Conservation (phyloP, 2,888 invertebrate genomes). For the Eudiplozoon nipponicum region DNA sequence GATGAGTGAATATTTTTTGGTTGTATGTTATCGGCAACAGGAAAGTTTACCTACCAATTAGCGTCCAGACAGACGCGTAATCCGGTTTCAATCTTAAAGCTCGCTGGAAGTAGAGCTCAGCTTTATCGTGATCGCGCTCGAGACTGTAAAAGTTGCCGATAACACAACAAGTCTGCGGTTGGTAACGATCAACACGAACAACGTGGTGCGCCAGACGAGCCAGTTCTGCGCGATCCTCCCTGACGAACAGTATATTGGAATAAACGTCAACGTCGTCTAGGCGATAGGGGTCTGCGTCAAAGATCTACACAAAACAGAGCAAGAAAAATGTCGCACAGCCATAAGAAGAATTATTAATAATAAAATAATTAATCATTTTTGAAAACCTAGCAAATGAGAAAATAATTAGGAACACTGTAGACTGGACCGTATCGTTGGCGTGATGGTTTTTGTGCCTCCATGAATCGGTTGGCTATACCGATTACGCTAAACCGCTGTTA, state of each 20-base stretch:
- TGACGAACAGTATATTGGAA: slow-evolving; percentile 58
- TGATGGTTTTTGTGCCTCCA: no score
- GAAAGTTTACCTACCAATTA: slow-evolving; percentile 39
- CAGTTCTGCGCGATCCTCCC: slow-evolving; percentile 54
- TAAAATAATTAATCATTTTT: no score
- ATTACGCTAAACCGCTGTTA: no score
- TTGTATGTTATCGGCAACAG: no score
- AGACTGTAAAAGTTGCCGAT: slow-evolving; percentile 88
- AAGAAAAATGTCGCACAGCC: no score
- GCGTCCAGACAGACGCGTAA: slow-evolving; percentile 73
- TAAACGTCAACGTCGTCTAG: slow-evolving; percentile 79
- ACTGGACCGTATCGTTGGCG: no score
- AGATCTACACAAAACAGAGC: no score
- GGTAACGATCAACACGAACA: slow-evolving; percentile 67
- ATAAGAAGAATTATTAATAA: no score
- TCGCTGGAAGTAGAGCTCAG: slow-evolving; percentile 76
- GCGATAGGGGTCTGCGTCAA: slow-evolving; percentile 56
- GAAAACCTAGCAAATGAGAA: no score
- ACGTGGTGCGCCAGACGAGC: slow-evolving; percentile 68
- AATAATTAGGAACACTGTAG: no score
- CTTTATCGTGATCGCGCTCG: slow-evolving; percentile 70
- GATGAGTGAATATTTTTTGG: no score
- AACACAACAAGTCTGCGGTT: slow-evolving; percentile 82
- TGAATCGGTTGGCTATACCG: no score
- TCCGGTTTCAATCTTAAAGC: slow-evolving; percentile 67